These are phyloP conservation scores for Corydoras maculifer DNA, from an alignment of 2,113 vertebrate genomes.

Conservation along the genomic window DNA sequence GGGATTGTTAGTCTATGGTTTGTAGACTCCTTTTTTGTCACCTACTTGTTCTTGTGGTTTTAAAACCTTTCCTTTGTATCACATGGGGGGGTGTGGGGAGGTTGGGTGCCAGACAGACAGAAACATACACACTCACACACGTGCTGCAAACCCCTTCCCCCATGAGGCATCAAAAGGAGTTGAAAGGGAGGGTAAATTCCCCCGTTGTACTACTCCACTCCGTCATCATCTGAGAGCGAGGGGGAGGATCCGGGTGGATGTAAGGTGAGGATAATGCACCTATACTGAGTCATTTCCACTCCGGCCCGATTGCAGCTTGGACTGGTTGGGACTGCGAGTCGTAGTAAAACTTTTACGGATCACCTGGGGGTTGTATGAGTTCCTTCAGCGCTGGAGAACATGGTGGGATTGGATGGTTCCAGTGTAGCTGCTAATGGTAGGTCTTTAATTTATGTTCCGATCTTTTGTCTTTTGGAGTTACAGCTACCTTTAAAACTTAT, in stretches of 20 bases:
- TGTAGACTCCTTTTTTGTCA: no score
- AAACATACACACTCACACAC: constrained; percentile 18
- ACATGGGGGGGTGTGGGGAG: constrained; percentile 35
- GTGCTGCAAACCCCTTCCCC: constrained; percentile 15
- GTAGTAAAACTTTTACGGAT: constrained; percentile 2
- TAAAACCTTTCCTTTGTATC: constrained; percentile 50
- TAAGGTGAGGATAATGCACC: constrained; percentile 25
- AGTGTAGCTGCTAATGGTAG: constrained; percentile 41
- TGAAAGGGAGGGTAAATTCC: constrained; percentile 41
- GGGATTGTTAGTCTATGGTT: no score
- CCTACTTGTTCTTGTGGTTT: no score
- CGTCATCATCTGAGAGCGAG: constrained; percentile 15
- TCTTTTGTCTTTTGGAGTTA: background rate
- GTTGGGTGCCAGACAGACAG: constrained; percentile 37
- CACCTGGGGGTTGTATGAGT: constrained; percentile 20
- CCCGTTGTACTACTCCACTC: constrained; percentile 12
- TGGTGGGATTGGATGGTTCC: constrained; percentile 41
- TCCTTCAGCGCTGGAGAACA: constrained; percentile 20
- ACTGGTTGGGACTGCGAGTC: background rate
- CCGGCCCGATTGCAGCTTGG: background rate
- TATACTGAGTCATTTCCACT: constrained; percentile 29
- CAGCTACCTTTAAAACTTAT: background rate
- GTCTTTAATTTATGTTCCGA: constrained; percentile 31
- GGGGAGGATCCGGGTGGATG: constrained; percentile 2
- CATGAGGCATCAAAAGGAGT: constrained; percentile 17